Base-by-base conservation (phyloP, 2,888 invertebrate species). In the Plagodis pulveraria region DNA sequence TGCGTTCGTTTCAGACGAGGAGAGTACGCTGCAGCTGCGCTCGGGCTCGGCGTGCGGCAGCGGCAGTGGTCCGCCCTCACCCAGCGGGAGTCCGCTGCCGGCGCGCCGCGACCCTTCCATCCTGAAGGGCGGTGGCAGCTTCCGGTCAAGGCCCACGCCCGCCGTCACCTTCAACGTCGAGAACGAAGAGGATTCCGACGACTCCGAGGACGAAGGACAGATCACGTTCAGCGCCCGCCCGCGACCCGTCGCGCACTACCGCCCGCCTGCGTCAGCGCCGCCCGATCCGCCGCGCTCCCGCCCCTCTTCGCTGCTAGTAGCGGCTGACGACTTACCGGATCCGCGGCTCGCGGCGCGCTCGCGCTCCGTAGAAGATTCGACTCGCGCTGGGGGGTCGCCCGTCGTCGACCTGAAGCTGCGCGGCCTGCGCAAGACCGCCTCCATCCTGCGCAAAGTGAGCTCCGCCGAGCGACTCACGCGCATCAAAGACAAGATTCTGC, bases 81-180 rank as follows among this genome's bases (percentile, higher is more conserved):
- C 83, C 59, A 73, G 70, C 63, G 80, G 71, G 73, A 75, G 78
- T 58, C 83, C 83, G 63, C 81, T 74, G 56, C 67, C 78, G 57
- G 66, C 69, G 63, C 82, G 84, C 62, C 81, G 85, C 71, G 86
- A 86, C 75, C 81, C 83, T 61, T 81, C 85, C 76, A 83, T 87
- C 68, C 83, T 87, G 58, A 83, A 80, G 74, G 62, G 76, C 62
- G 75, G 75, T 65, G 81, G 80, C 73, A 81, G 86, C 70, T 73
- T 80, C 69, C 81, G 83, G 65, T 41, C 50, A 41, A 80, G 81
- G 40, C 81, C 83, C 63, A 73, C 76, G 67, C 88, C 90, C 76
- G 83, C 85, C 76, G 92, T 93, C 80, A 91, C 90, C 73, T 93
- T 93, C 83, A 86, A 80, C 82, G 90, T 92, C 49, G 91, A 91